These are phyloP conservation scores for Colaptes auratus DNA, from an alignment of 2,113 vertebrate genomes.

Conservation along the genomic window DNA sequence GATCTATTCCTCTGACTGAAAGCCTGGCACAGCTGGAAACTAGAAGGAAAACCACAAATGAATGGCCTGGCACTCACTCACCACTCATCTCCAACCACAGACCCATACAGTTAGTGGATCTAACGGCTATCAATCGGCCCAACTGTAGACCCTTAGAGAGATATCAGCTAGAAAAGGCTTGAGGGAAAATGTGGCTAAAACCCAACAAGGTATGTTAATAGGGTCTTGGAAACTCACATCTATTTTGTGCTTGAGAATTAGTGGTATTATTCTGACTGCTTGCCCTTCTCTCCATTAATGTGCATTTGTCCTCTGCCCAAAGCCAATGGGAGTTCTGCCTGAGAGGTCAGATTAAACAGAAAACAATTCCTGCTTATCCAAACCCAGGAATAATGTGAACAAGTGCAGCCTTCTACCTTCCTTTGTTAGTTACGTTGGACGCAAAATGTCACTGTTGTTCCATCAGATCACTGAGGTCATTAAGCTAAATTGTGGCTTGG, in stretches of 20 bases:
- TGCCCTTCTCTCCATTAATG: neutral
- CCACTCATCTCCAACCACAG: slow-evolving; percentile 82
- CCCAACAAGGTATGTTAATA: neutral
- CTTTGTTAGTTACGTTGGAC: neutral
- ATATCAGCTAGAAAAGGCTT: slow-evolving; percentile 18
- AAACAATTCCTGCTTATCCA: neutral
- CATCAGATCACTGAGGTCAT: slow-evolving; percentile 25
- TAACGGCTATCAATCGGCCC: slow-evolving; percentile 82
- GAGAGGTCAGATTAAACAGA: neutral
- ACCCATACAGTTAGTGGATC: slow-evolving; percentile 77
- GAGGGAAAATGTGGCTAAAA: slow-evolving; percentile 40
- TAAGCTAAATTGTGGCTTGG: slow-evolving; percentile 33
- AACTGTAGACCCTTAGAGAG: slow-evolving; percentile 71
- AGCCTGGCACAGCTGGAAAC: slow-evolving; percentile 78
- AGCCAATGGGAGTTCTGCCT: neutral
- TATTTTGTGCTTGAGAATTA: neutral
- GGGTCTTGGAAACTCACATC: neutral
- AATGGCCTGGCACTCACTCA: slow-evolving; percentile 74
- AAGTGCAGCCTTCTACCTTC: neutral
- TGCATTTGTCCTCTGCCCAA: neutral
- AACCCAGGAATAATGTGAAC: neutral
- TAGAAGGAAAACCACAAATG: slow-evolving; percentile 82
- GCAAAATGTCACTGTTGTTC: neutral
- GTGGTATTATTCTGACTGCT: neutral
- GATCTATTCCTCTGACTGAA: slow-evolving; percentile 75